Percentiles rank a stretch among this genome's conserved stretches.
Evolutionary conservation across 2,113 vertebrate species (phyloP).

Genomic region (Microtus montanus): DNA sequence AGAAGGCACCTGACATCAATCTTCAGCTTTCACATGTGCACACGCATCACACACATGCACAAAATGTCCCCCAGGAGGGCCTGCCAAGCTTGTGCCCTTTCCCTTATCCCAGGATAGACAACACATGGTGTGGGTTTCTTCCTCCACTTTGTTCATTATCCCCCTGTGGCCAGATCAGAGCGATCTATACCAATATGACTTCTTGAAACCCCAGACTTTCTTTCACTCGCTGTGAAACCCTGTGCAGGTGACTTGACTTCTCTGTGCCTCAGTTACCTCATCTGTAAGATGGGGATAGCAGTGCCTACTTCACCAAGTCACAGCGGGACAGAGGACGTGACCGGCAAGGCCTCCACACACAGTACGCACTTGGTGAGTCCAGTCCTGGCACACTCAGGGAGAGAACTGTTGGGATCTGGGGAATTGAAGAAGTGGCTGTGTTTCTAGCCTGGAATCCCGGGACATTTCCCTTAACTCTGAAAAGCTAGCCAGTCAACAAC

Average conservation of each 20-base stretch:
- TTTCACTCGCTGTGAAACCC: conserved; percentile 31
- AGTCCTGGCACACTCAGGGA: not conserved
- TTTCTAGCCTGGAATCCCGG: not conserved
- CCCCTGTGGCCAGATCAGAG: not conserved
- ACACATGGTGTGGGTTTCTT: not conserved
- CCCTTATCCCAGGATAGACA: not conserved
- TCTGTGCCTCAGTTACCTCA: conserved; percentile 67
- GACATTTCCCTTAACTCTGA: not conserved
- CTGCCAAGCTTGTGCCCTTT: not conserved
- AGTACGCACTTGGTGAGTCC: not conserved
- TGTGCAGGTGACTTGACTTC: not conserved
- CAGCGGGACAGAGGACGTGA: not conserved
- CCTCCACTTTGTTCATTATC: not conserved
- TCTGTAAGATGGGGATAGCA: conserved; percentile 64
- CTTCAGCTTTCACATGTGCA: not conserved
- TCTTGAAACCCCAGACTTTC: not conserved
- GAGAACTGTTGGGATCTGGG: not conserved
- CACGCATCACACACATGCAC: not conserved
- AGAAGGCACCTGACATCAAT: too few species aligned
- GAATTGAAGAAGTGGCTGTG: not conserved
- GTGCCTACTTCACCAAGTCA: conserved; percentile 65
- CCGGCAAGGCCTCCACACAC: not conserved
- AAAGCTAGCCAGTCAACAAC: not conserved
- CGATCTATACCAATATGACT: not conserved
- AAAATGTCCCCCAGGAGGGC: not conserved